These are phyloP conservation scores for Ictalurus furcatus DNA, from an alignment of 2,113 vertebrate genomes.

Conservation along the genomic window DNA sequence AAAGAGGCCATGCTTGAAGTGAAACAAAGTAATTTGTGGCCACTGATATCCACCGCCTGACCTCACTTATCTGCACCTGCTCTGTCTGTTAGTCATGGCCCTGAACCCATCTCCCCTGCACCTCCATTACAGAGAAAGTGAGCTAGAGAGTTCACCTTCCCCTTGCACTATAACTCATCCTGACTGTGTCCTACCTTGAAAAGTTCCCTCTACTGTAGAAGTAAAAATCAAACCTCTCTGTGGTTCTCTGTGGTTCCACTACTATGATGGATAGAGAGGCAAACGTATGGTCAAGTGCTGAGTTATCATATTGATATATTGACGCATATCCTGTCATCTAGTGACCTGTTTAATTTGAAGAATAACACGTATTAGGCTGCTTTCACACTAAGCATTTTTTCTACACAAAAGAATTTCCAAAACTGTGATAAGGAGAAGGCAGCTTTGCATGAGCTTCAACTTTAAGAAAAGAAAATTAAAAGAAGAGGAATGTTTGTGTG, in stretches of 20 bases:
- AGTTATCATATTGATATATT: background rate
- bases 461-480: background rate
- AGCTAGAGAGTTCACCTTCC: slow-evolving; percentile 27
- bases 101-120: slow-evolving; percentile 36
- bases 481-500: background rate
- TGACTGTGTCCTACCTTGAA: slow-evolving; percentile 48
- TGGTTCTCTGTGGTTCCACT: background rate
- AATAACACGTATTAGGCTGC: background rate
- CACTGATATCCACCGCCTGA: slow-evolving; percentile 35
- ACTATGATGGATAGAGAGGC: background rate
- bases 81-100: slow-evolving; percentile 43
- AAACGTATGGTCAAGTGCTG: background rate
- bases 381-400: background rate
- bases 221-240: slow-evolving; percentile 23
- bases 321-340: background rate
- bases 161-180: slow-evolving; percentile 33
- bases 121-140: slow-evolving; percentile 44
- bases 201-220: slow-evolving; percentile 41
- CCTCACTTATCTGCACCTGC: slow-evolving; percentile 40
- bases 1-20: background rate
- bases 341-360: background rate
- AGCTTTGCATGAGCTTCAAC: background rate
- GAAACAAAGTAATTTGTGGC: slow-evolving; percentile 22
- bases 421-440: background rate
- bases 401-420: background rate